Evolutionary conservation across 53 echinoderm and acorn worm species (phyloP).

Genomic region (Patiria pectinifera): DNA sequence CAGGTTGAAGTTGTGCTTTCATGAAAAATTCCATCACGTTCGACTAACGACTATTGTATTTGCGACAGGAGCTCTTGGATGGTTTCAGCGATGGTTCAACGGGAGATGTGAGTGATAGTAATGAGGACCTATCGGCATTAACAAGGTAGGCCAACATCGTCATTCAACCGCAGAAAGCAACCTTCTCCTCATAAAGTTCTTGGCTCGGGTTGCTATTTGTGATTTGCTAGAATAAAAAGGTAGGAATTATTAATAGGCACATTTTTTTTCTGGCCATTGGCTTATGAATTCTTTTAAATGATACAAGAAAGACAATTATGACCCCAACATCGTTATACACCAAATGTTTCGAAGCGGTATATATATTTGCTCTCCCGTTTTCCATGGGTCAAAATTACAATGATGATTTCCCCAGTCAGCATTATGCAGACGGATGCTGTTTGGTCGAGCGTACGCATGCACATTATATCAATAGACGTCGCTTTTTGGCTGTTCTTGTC

Average conservation of each 20-base stretch:
- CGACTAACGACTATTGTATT: conserved; percentile 14
- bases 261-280: background rate
- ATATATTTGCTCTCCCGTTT: too few species aligned
- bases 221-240: too few species aligned
- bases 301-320: background rate
- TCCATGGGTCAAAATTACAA: too few species aligned
- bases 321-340: background rate
- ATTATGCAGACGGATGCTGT: too few species aligned
- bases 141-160: conserved; percentile 11
- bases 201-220: background rate
- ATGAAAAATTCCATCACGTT: background rate
- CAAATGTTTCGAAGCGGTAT: too few species aligned
- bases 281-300: background rate
- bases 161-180: background rate
- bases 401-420: too few species aligned
- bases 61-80: background rate
- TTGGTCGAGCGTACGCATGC: too few species aligned
- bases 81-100: background rate
- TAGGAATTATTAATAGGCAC: too few species aligned
- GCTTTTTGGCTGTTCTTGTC: background rate
- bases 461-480: too few species aligned
- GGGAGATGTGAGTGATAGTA: background rate
- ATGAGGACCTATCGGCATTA: conserved; percentile 6
- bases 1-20: background rate
- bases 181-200: background rate